Evolutionary conservation across 1,140 invertebrate genomes (phyloP).

Genomic region (Sinonovacula constricta): DNA sequence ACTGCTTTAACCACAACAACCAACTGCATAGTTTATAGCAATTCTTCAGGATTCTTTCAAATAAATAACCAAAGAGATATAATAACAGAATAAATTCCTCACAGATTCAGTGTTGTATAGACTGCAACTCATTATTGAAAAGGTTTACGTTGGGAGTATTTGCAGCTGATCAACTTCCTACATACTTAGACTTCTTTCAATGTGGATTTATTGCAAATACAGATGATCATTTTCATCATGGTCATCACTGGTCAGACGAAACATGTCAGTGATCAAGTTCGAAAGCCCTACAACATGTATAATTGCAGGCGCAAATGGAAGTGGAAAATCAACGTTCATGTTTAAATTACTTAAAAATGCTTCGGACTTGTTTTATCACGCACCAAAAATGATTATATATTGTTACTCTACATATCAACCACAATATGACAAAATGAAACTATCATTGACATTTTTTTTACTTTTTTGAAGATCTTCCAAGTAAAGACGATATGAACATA

Average conservation of each 20-base stretch:
- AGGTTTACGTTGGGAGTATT: conserved; percentile 12
- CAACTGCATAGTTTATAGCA: conserved; percentile 30
- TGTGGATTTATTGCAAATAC: too few relatives aligned
- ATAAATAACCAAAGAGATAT: conserved; percentile 34
- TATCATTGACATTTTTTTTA: background rate
- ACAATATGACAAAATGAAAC: conserved; percentile 33
- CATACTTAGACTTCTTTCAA: background rate
- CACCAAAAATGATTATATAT: conserved; percentile 16
- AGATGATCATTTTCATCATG: background rate
- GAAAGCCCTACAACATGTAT: conserved; percentile 34
- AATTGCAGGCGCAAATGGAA: conserved; percentile 28
- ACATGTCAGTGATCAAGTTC: conserved; percentile 13
- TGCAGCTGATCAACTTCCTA: conserved; percentile 28
- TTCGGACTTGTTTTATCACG: conserved; percentile 6
- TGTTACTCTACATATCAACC: conserved; percentile 27
- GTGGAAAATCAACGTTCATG: conserved; percentile 23
- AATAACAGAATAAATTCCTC: conserved; percentile 31
- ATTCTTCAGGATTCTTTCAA: too few relatives aligned
- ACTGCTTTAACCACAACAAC: conserved; percentile 5
- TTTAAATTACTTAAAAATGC: conserved; percentile 22
- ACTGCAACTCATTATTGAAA: background rate
- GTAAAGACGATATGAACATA: conserved; percentile 37
- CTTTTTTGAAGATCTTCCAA: conserved; percentile 37
- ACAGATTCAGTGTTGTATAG: conserved; percentile 11
- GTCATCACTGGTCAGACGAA: conserved; percentile 13